Evolutionary conservation across 2,113 vertebrate genomes (phyloP), one percentile per base, ranked within the genome.

Genomic region (Archocentrus centrarchus): DNA sequence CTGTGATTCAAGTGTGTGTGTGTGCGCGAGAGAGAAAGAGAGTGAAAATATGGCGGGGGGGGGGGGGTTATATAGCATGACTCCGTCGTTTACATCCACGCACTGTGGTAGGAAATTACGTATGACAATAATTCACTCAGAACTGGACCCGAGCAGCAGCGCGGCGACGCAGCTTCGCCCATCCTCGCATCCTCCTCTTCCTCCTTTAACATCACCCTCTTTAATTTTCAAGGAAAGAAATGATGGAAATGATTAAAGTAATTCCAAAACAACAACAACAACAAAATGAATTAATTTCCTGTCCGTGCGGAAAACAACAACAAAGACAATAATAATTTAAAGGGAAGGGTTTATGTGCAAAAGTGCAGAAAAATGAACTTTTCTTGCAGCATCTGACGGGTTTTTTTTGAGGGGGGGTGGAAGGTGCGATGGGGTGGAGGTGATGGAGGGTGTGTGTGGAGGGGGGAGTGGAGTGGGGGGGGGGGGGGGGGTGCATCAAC

Each of bases 401-500:
- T 7, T 22, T 20, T 82, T 27, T 41, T 22, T 39, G 13, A 11
- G 94, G 0, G 20, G 55, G 32, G 62, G 41, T 2, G n/a, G n/a
- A 30, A 32, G 95, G 95, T 95, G 95, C 95, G 24, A 39, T 11
- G 22, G 41, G 24, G 27, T 2, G 59, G 27, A 1, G 59, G 59
- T 15, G 70, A 17, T 11, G 32, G 11, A 7, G 15, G 30, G 94
- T 35, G 15, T 18, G 10, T 2, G 10, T 1, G 14, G 55, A 30
- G 50, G 39, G 8, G 22, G 18, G 44, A 22, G 22, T 22, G 22
- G 22, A 22, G 30, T 5, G 95, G 95, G 95, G 96, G 95, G 30
- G 95, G 96, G 95, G 30, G 18, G 22, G 66, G 66, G 97, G 96
- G 96, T 95, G 95, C 96, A 96, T 96, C 96, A 96, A 96, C 95